Base-by-base conservation (phyloP, 2,888 invertebrate species). In the Pammene fasciana region DNA sequence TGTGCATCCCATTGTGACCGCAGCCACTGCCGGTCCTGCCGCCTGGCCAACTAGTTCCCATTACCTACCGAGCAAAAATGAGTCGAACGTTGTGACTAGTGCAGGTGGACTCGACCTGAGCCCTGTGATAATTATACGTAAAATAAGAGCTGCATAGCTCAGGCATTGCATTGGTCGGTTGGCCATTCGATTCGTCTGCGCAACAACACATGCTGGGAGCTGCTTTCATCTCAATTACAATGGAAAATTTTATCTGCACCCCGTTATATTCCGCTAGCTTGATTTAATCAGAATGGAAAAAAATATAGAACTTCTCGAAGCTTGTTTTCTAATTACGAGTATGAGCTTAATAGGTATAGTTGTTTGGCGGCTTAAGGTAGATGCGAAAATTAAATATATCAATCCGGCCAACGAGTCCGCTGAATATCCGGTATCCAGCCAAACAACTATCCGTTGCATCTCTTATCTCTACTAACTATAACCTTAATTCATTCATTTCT, bases 171-270 rank as follows among this genome's bases (percentile, higher is more conserved):
- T 34, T 54, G 54, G 8, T 54, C 54, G 7, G 13, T 34, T 13
- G n/a, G 8, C 34, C 34, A 6, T 16, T 26, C 26, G 54, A 16
- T 34, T 54, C 26, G 52, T 34, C 34, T 34, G 34, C 9, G 8
- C n/a, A 34, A 54, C 26, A 52, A 52, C n/a, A 54, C 9, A 13
- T 34, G 43, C 43, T 43, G 43, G 5, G 4, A 11, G 13, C 18
- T 74, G 78, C 86, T 85, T 86, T 87, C 84, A 87, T 84, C 78
- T 75, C 73, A 75, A 75, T 75, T 81, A 89, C 89, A 89, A 91
- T 90, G 80, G 79, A 50, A 73, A 81, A 84, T 87, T 87, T 88
- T 90, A 89, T 89, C 86, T 81, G 74, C 75, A 75, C 78, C 77
- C 78, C 82, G 82, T 84, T 84, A 85, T 84, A 82, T 84, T 80